phyloP scores from a whole-genome alignment of 2,888 invertebrate species.

The Amphiduros pacificus region DNA sequence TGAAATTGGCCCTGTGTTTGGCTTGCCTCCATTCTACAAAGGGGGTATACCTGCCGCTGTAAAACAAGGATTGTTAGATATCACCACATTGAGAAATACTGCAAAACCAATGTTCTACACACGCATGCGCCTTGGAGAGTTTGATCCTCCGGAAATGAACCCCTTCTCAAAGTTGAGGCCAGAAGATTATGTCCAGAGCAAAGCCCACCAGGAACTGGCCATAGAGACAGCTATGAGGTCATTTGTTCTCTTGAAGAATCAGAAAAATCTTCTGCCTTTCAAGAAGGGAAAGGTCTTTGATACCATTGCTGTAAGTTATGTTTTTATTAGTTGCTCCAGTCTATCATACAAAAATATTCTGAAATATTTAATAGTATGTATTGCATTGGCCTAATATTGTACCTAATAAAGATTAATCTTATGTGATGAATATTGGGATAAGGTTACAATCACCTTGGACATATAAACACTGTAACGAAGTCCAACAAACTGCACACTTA shows the following conservation, averaged over 20 bases:
- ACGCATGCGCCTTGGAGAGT: slow-evolving; percentile 21
- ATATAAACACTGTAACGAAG: too few species aligned
- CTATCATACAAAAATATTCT: too few species aligned
- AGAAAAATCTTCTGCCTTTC: slow-evolving; percentile 27
- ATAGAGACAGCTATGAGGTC: slow-evolving; percentile 43
- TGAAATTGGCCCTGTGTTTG: slow-evolving; percentile 36
- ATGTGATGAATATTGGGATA: not conserved
- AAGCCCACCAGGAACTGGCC: slow-evolving; percentile 35
- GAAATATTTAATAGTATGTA: too few species aligned
- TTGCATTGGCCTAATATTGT: too few species aligned
- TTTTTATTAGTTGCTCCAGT: too few species aligned
- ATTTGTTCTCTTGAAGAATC: slow-evolving; percentile 49
- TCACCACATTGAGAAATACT: slow-evolving; percentile 10
- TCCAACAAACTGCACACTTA: too few species aligned
- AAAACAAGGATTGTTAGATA: slow-evolving; percentile 17
- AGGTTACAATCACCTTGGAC: not conserved
- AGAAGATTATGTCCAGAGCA: slow-evolving; percentile 33
- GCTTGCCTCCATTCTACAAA: too few species aligned
- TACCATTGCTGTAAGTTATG: not conserved
- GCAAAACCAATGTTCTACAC: slow-evolving; percentile 20
- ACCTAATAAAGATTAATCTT: not conserved
- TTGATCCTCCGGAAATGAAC: slow-evolving; percentile 20
- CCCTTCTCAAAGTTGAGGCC: slow-evolving; percentile 4
- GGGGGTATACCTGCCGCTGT: too few species aligned
- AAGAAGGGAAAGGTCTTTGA: not conserved